Percentiles rank a stretch among this genome's conserved stretches.
Evolutionary conservation across 1,140 invertebrate species (phyloP).

Genomic region (Apis florea): DNA sequence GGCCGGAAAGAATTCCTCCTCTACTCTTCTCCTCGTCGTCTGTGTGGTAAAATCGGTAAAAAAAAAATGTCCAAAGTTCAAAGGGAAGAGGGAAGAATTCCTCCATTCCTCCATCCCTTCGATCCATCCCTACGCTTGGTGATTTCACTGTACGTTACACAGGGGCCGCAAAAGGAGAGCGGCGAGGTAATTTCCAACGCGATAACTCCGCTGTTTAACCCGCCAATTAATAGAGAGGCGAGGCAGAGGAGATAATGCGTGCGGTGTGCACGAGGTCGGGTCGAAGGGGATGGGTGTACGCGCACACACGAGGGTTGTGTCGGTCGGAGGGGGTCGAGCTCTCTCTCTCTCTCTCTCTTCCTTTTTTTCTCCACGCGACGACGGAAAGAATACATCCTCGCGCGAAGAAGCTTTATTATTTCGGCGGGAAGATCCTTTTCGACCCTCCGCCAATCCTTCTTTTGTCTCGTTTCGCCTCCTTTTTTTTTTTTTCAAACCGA

Average conservation of each 20-base stretch:
- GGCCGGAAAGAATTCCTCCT: no score
- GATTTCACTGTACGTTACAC: slow-evolving; percentile 11
- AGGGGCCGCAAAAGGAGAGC: not conserved
- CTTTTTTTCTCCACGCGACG: not conserved
- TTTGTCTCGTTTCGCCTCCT: slow-evolving; percentile 7
- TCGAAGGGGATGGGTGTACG: not conserved
- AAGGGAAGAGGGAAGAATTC: not conserved
- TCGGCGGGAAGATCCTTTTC: slow-evolving; percentile 35
- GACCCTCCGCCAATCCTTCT: slow-evolving; percentile 14
- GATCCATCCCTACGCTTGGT: not conserved
- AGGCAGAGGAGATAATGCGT: slow-evolving; percentile 1
- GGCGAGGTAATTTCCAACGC: not conserved
- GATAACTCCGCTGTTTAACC: slow-evolving; percentile 27
- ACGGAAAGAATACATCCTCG: slow-evolving; percentile 48
- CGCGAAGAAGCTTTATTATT: slow-evolving; percentile 45
- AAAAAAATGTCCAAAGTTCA: not conserved
- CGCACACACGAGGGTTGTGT: not conserved
- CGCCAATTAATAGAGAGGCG: slow-evolving; percentile 15
- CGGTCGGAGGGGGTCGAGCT: not conserved
- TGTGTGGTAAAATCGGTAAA: not conserved
- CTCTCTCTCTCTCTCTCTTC: no score
- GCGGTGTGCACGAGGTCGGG: not conserved
- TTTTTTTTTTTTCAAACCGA: not conserved
- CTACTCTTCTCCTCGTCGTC: no score
- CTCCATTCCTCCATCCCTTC: not conserved